These are phyloP conservation scores for Pharmacophagus antenor DNA, from an alignment of 2,888 invertebrate species.

Conservation along the genomic window DNA sequence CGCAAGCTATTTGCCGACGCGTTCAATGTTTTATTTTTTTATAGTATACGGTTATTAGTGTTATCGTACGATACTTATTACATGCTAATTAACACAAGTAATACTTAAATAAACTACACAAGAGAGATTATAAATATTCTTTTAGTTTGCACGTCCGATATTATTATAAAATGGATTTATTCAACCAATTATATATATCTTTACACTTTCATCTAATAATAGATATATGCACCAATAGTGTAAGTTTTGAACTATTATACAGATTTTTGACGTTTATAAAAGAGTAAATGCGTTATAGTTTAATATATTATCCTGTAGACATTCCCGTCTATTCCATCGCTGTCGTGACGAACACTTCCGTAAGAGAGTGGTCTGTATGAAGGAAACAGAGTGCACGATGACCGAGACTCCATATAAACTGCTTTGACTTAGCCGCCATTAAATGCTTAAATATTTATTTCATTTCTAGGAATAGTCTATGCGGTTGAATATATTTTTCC, in stretches of 20 bases:
- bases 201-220: no score
- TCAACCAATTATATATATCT: no score
- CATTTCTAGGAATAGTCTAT: not conserved
- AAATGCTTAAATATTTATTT: slow-evolving; percentile 33
- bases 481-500: no score
- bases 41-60: not conserved
- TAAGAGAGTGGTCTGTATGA: slow-evolving; percentile 65
- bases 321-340: slow-evolving; percentile 45
- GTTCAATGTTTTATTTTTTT: slow-evolving; percentile 7
- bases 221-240: no score
- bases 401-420: slow-evolving; percentile 49
- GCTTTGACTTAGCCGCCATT: slow-evolving; percentile 58
- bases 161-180: not conserved
- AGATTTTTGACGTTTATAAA: no score
- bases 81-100: not conserved
- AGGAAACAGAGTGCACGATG: slow-evolving; percentile 61
- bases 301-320: slow-evolving; percentile 4
- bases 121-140: not conserved
- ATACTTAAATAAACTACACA: not conserved
- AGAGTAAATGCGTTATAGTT: not conserved
- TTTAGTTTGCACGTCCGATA: not conserved
- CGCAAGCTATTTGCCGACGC: slow-evolving; percentile 26
- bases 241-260: no score
- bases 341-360: slow-evolving; percentile 65
- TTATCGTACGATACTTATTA: not conserved